Evolutionary conservation across 2,888 invertebrate species (phyloP).

Genomic region (Tinea trinotella): DNA sequence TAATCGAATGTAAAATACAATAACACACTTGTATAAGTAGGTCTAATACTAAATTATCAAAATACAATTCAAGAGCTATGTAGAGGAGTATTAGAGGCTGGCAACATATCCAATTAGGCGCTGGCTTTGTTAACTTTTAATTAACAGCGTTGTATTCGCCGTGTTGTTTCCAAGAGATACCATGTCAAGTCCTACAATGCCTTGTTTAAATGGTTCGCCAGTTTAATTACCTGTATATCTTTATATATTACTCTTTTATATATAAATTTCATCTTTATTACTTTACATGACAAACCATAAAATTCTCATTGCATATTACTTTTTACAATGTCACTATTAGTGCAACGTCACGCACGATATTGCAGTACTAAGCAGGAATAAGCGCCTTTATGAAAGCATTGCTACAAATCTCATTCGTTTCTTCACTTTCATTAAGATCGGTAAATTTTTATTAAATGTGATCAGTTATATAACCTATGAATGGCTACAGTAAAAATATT

Average conservation of each 20-base stretch:
- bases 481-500: neutral
- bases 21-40: neutral
- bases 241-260: neutral
- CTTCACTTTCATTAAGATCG: too few relatives aligned
- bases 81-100: slow-evolving; percentile 14
- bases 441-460: too few relatives aligned
- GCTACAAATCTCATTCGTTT: too few relatives aligned
- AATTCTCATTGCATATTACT: neutral
- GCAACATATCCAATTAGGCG: slow-evolving; percentile 39
- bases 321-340: too few relatives aligned
- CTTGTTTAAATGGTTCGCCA: slow-evolving; percentile 12
- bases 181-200: slow-evolving; percentile 18
- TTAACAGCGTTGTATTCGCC: slow-evolving; percentile 37
- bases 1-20: neutral
- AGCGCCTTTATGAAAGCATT: too few relatives aligned
- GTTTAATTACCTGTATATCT: slow-evolving; percentile 4
- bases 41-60: slow-evolving; percentile 7
- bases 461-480: neutral
- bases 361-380: too few relatives aligned
- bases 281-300: neutral
- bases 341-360: too few relatives aligned
- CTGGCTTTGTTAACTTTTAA: slow-evolving; percentile 49
- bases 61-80: neutral
- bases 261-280: neutral
- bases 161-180: slow-evolving; percentile 15